Conservation (phyloP, 2,888 invertebrate species). For the Itoplectis maculator region DNA sequence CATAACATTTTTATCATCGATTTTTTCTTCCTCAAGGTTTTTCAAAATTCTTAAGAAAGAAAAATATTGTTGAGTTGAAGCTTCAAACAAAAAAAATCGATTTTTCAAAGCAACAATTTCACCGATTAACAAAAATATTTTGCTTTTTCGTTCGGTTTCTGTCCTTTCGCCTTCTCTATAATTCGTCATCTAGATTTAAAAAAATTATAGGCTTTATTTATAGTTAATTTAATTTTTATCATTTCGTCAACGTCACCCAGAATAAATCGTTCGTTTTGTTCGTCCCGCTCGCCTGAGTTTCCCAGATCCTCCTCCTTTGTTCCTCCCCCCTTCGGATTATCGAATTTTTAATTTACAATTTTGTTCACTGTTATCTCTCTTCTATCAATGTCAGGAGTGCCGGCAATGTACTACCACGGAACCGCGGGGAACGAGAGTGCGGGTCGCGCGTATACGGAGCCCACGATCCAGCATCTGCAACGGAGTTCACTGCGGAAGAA, state of each 20-base stretch:
- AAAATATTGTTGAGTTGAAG: neutral
- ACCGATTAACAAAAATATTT: neutral
- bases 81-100: neutral
- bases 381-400: conserved; percentile 81
- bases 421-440: conserved; percentile 79
- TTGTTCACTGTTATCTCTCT: conserved; percentile 70
- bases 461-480: conserved; percentile 80
- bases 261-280: conserved; percentile 27
- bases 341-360: conserved; percentile 48
- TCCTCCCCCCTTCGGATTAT: conserved; percentile 13
- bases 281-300: neutral
- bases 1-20: neutral
- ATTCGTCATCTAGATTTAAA: too few species aligned
- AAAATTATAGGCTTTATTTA: neutral
- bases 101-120: neutral
- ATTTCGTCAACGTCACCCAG: neutral
- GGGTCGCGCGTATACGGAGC: conserved; percentile 80
- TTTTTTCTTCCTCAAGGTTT: neutral
- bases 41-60: neutral
- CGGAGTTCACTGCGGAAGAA: conserved; percentile 81
- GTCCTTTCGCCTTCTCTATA: neutral
- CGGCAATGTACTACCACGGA: conserved; percentile 81
- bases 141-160: neutral
- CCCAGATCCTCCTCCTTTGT: too few species aligned
- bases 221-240: neutral